Evolutionary conservation across 2,888 invertebrate genomes (phyloP).

Genomic region (Agapetus fuscipes): DNA sequence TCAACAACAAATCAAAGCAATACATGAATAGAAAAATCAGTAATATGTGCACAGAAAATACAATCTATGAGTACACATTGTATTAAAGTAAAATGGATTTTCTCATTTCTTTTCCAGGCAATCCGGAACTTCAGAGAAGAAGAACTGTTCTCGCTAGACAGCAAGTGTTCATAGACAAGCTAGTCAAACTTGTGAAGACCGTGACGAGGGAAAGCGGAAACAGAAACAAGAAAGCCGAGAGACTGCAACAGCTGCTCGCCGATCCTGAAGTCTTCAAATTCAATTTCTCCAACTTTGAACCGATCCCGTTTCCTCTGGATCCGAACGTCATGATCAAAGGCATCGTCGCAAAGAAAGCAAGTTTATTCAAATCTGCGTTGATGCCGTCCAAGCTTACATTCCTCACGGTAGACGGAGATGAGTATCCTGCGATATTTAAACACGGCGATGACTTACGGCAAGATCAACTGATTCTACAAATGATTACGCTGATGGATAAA

Average conservation of each 20-base stretch:
- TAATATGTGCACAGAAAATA: no score
- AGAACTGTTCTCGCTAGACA: constrained; percentile 73
- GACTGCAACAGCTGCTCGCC: constrained; percentile 72
- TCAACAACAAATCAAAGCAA: no score
- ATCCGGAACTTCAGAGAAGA: constrained; percentile 61
- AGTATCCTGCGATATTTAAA: constrained; percentile 95
- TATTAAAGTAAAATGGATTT: no score
- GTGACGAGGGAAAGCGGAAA: constrained; percentile 88
- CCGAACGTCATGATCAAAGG: constrained; percentile 83
- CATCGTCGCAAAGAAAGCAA: constrained; percentile 81
- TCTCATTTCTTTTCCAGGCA: no score
- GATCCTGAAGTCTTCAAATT: constrained; percentile 75
- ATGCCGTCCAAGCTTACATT: constrained; percentile 93
- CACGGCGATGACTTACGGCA: constrained; percentile 96
- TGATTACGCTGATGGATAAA: constrained; percentile 98
- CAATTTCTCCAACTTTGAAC: constrained; percentile 84
- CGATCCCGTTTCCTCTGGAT: constrained; percentile 90
- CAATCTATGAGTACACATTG: no score
- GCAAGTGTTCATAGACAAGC: constrained; percentile 82
- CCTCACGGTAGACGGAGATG: constrained; percentile 65
- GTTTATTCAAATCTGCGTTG: constrained; percentile 90
- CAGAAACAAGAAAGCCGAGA: constrained; percentile 84
- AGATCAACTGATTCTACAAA: constrained; percentile 95
- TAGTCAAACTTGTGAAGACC: constrained; percentile 78
- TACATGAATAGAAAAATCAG: no score